Base-by-base conservation (phyloP, 1,140 invertebrate genomes). In the Hesperophylax magnus region DNA sequence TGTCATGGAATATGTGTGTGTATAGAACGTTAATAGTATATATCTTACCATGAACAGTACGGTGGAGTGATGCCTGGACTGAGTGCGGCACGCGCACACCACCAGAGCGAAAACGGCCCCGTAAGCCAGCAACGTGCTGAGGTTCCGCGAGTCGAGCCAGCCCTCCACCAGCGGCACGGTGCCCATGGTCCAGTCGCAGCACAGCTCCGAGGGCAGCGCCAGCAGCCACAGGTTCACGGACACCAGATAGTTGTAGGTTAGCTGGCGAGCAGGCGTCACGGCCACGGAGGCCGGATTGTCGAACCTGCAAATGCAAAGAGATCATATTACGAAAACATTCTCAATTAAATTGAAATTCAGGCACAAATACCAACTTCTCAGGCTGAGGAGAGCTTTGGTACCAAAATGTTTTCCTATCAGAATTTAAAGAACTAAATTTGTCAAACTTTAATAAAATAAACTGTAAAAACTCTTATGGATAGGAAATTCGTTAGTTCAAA, bases 161-260 rank as follows among this genome's bases (percentile, higher is more conserved):
- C 93, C 94, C 78, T 94, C 92, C 14, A 99, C 91, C 14, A 99
- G 86, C 0, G 97, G 96, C 74, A 99, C 94, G 31, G 98, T 98
- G 52, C 97, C 97, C 98, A 99, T 99, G 60, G 98, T 99, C 98
- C 98, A 99, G 90, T 99, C 98, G 89, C 97, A 99, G 90, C 97
- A 98, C 17, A 99, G 92, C 85, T 96, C 93, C 81, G 94, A 95
- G 15, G 98, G 98, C 87, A 97, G 94, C 52, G 98, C 91, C 63
- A 99, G 90, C 56, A 99, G 90, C 95, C 97, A 98, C 39, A 95
- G 91, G 90, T 99, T 99, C 52, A 99, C 91, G 47, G 96, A 94
- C 61, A 97, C 93, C 78, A 99, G 91, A 89, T 98, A 99, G 89
- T 97, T 96, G 87, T 97, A 98, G 4, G 97, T 98, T 69, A 99